A percentile compares a stretch with the other conserved stretches of the same genome.
phyloP scores from a whole-genome alignment of 2,888 invertebrate genomes.

The Empis livida region DNA sequence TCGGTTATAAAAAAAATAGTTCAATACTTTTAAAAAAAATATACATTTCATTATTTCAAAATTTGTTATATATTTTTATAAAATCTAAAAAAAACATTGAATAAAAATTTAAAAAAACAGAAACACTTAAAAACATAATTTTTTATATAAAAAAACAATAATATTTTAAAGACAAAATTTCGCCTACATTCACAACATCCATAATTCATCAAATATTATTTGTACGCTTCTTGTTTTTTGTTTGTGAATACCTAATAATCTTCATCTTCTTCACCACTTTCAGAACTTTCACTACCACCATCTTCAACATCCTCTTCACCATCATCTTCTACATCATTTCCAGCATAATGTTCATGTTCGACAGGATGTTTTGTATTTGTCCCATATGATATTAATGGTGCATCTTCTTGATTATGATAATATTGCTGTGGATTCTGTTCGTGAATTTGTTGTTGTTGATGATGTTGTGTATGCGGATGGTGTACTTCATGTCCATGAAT shows the following conservation, averaged over 20 bases:
- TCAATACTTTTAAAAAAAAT: too few species aligned
- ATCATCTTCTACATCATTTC: slow-evolving; percentile 16
- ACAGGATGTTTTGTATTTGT: background rate
- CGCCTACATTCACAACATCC: background rate
- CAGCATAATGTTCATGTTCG: slow-evolving; percentile 9
- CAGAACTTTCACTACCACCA: slow-evolving; percentile 20
- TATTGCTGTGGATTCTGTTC: slow-evolving; percentile 6
- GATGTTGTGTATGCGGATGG: slow-evolving; percentile 11
- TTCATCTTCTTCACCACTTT: slow-evolving; percentile 25
- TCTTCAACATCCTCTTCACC: slow-evolving; percentile 8
- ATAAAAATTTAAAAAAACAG: too few species aligned
- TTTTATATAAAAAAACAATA: too few species aligned
- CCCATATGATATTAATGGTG: background rate
- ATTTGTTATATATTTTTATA: too few species aligned
- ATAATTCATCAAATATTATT: too few species aligned
- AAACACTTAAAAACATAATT: too few species aligned
- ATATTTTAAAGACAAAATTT: too few species aligned
- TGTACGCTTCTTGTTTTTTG: background rate
- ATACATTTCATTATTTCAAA: too few species aligned
- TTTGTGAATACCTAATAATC: slow-evolving; percentile 17
- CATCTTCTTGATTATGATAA: background rate
- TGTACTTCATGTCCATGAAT: slow-evolving; percentile 23
- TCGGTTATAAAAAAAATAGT: too few species aligned
- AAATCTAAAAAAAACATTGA: too few species aligned
- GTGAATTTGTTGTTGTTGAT: background rate